Percentiles rank a stretch among this genome's conserved stretches.
Conservation (phyloP, 2,888 invertebrate species). For the Bugula neritina region DNA sequence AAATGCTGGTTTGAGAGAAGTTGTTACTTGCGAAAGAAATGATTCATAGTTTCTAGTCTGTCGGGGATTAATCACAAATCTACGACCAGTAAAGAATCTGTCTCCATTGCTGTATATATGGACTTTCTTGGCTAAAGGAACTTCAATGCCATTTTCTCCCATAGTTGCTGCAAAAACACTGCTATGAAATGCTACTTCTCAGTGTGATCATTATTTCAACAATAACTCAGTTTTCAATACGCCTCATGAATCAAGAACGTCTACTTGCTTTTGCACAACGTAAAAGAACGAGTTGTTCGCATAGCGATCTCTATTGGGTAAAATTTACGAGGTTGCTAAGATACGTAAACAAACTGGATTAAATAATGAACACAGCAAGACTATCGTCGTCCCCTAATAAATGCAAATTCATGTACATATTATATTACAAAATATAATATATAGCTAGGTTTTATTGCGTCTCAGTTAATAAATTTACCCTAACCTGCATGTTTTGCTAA, state of each 20-base stretch:
- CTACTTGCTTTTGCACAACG: not conserved
- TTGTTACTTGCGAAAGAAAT: slow-evolving; percentile 34
- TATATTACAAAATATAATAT: not conserved
- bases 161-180: not conserved
- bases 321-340: not conserved
- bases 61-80: slow-evolving; percentile 33
- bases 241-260: too few species aligned
- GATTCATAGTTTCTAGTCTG: slow-evolving; percentile 33
- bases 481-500: too few species aligned
- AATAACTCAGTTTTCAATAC: too few species aligned
- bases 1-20: slow-evolving; percentile 30
- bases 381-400: too few species aligned
- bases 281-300: not conserved
- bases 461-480: not conserved
- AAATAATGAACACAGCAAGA: slow-evolving; percentile 2
- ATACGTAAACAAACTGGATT: slow-evolving; percentile 6
- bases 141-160: not conserved
- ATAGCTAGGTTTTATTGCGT: not conserved
- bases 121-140: slow-evolving; percentile 30
- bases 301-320: not conserved
- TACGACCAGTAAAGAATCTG: slow-evolving; percentile 30
- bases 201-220: not conserved
- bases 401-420: too few species aligned
- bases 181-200: not conserved
- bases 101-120: slow-evolving; percentile 33